phyloP scores from a whole-genome alignment of 2,113 vertebrate genomes.

The Bagarius yarrelli region DNA sequence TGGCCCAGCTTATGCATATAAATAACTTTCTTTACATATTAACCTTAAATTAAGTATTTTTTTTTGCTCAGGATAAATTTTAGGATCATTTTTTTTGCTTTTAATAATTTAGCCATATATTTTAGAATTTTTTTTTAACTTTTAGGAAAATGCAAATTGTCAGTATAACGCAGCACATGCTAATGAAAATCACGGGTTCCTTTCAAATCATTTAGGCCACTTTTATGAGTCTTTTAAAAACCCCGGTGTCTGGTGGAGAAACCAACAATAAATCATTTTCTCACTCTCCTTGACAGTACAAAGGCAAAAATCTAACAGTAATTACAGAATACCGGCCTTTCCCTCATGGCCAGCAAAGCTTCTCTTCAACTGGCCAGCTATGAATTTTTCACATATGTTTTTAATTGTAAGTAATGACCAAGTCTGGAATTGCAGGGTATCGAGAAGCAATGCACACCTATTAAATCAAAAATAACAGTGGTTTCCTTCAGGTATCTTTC shows the following conservation, averaged over 20 bases:
- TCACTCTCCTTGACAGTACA: slow-evolving; percentile 58
- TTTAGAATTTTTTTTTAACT: neutral
- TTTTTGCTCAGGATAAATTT: neutral
- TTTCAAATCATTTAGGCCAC: slow-evolving; percentile 21
- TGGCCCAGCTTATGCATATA: neutral
- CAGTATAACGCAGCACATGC: slow-evolving; percentile 35
- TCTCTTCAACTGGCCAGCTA: slow-evolving; percentile 55
- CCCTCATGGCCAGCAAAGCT: slow-evolving; percentile 55
- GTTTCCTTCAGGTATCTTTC: slow-evolving; percentile 43
- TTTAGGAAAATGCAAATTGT: slow-evolving; percentile 25
- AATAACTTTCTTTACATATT: neutral
- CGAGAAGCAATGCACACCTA: slow-evolving; percentile 38
- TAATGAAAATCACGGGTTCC: slow-evolving; percentile 24
- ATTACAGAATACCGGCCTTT: slow-evolving; percentile 55
- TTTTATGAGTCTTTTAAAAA: slow-evolving; percentile 51
- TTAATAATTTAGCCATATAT: too few relatives aligned
- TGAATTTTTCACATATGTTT: slow-evolving; percentile 58
- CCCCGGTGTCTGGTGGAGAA: slow-evolving; percentile 47
- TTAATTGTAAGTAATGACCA: slow-evolving; percentile 67
- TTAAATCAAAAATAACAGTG: slow-evolving; percentile 54
- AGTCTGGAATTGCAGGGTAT: slow-evolving; percentile 60
- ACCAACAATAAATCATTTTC: slow-evolving; percentile 61
- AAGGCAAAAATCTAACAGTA: slow-evolving; percentile 45
- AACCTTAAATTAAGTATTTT: neutral
- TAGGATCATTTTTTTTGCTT: too few relatives aligned